Evolutionary conservation across 23 tunicate genomes (phyloP).

Genomic region (Styela plicata): DNA sequence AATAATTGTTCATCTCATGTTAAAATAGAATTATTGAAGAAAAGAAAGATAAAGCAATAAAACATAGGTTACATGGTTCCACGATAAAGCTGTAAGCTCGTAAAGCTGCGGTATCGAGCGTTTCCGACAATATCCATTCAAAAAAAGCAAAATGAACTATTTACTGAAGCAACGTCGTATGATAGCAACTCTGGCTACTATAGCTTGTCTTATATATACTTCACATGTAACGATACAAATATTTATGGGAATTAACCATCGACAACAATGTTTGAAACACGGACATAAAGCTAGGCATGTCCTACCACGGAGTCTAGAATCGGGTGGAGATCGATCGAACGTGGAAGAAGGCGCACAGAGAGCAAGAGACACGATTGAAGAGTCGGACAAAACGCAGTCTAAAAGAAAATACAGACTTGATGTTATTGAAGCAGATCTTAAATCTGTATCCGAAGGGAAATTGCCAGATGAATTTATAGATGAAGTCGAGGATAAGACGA

Average conservation of each 20-base stretch:
- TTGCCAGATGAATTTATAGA: not conserved
- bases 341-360: not conserved
- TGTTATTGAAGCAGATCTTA: not conserved
- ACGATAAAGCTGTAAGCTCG: too few species aligned
- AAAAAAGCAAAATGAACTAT: not conserved
- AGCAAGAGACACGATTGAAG: not conserved
- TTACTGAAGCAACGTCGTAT: slow-evolving; percentile 24
- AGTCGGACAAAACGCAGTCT: not conserved
- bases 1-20: too few species aligned
- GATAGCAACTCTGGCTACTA: not conserved
- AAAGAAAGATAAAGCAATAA: too few species aligned
- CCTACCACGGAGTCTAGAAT: not conserved
- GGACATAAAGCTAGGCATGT: not conserved
- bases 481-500: not conserved
- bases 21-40: too few species aligned
- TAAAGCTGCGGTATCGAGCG: too few species aligned
- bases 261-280: not conserved
- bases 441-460: not conserved
- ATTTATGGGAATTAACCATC: not conserved
- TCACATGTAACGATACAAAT: slow-evolving; percentile 23
- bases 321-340: not conserved
- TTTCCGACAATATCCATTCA: too few species aligned
- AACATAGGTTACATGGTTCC: too few species aligned
- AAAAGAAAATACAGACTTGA: slow-evolving; percentile 12
- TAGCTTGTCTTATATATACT: slow-evolving; percentile 38